These are phyloP conservation scores for Chanos chanos DNA, from an alignment of 2,797 vertebrate species.

Conservation along the genomic window DNA sequence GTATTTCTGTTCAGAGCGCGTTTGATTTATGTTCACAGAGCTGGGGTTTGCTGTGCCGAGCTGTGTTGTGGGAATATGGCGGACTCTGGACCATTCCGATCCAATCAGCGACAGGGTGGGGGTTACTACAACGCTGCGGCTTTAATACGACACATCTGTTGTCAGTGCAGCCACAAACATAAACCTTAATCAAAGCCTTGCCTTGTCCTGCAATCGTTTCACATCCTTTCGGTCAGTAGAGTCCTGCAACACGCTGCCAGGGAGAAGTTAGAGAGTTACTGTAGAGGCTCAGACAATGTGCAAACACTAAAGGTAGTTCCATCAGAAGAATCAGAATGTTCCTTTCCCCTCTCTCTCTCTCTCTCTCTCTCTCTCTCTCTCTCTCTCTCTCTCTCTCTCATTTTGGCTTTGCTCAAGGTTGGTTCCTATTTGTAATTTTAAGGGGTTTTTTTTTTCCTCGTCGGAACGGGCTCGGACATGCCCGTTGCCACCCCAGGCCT, in stretches of 20 bases:
- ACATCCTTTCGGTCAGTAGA: constrained; percentile 35
- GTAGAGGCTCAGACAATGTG: neutral
- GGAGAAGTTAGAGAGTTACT: neutral
- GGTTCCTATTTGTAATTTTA: too few relatives aligned
- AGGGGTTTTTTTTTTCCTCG: too few relatives aligned
- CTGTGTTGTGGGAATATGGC: constrained; percentile 44
- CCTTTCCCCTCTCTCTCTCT: too few relatives aligned
- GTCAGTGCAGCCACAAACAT: constrained; percentile 43
- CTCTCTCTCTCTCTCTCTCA: too few relatives aligned
- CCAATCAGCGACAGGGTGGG: constrained; percentile 50
- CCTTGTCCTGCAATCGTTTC: constrained; percentile 28
- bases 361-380: too few relatives aligned
- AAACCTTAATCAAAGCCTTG: constrained; percentile 46
- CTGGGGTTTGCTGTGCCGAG: too few relatives aligned
- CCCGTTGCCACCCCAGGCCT: too few relatives aligned
- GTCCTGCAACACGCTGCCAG: constrained; percentile 13
- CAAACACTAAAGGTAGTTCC: too few relatives aligned
- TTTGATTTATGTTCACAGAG: too few relatives aligned
- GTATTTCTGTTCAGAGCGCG: constrained; percentile 11
- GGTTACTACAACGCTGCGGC: constrained; percentile 38
- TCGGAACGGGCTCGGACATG: too few relatives aligned
- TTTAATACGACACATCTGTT: constrained; percentile 53
- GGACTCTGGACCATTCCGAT: constrained; percentile 48
- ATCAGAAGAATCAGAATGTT: too few relatives aligned
- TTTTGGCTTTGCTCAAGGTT: too few relatives aligned